Conservation (phyloP, 2,888 invertebrate genomes). For the Willowsia nigromaculata region DNA sequence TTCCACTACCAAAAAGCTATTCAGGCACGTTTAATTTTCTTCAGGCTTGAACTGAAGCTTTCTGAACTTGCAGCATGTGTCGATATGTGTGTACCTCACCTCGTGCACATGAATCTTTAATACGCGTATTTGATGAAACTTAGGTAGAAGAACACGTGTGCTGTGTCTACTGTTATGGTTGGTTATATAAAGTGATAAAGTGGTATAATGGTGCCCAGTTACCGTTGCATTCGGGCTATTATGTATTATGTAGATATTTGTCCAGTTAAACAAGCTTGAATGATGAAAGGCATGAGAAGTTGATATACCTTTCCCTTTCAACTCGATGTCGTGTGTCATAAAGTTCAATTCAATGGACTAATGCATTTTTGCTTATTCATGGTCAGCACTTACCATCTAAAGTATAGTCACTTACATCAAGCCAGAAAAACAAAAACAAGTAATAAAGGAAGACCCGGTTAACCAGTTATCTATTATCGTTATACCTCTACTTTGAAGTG, state of each 20-base stretch:
- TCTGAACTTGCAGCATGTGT: background rate
- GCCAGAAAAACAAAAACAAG: too few species aligned
- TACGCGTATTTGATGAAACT: background rate
- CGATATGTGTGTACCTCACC: background rate
- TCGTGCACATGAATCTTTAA: background rate
- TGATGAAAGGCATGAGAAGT: background rate
- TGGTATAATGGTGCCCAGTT: background rate
- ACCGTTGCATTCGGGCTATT: slow-evolving; percentile 10
- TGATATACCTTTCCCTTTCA: slow-evolving; percentile 16
- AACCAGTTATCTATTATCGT: background rate
- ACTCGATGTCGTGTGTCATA: background rate
- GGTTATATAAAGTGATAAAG: too few species aligned
- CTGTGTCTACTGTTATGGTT: too few species aligned
- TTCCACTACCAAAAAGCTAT: slow-evolving; percentile 11
- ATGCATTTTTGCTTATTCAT: slow-evolving; percentile 31
- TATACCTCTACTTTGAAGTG: background rate
- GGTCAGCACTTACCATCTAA: background rate
- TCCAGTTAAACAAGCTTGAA: background rate
- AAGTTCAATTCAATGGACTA: background rate
- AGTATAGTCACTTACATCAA: too few species aligned
- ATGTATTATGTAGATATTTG: background rate
- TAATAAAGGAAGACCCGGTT: too few species aligned
- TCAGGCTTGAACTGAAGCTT: background rate
- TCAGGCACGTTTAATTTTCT: background rate
- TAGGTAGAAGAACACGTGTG: background rate